Percentiles rank a stretch among this genome's conserved stretches.
phyloP scores from a whole-genome alignment of 2,113 vertebrate species.

The Tinamus guttatus region DNA sequence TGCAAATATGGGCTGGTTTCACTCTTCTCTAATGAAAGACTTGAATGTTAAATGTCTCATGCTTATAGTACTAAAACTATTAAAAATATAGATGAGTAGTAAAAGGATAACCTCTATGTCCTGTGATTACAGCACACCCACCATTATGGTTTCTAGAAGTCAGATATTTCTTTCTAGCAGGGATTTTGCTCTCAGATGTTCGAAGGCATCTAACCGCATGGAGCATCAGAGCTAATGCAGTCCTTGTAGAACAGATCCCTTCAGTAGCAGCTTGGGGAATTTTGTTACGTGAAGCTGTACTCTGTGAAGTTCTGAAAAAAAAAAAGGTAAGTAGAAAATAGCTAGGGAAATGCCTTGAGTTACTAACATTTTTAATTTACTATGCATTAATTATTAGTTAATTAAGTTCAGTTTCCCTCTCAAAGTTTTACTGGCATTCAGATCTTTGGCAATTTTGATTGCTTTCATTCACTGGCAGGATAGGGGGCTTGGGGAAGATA shows the following conservation, averaged over 20 bases:
- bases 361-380: constrained; percentile 51
- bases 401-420: constrained; percentile 10
- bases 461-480: background rate
- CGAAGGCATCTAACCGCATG: background rate
- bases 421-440: constrained; percentile 14
- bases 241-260: background rate
- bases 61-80: background rate
- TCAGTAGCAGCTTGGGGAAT: constrained; percentile 29
- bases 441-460: background rate
- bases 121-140: background rate
- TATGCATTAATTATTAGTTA: constrained; percentile 60
- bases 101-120: background rate
- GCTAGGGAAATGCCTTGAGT: constrained; percentile 37
- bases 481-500: background rate
- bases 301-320: constrained; percentile 50
- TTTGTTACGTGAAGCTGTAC: background rate
- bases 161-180: background rate
- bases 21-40: background rate
- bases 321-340: constrained; percentile 33
- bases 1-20: background rate
- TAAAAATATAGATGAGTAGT: background rate
- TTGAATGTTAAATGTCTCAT: background rate
- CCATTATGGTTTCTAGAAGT: background rate
- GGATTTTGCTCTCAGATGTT: background rate
- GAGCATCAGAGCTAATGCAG: background rate